Base-by-base conservation (phyloP, 2,113 vertebrate species). In the Cebidichthys violaceus region DNA sequence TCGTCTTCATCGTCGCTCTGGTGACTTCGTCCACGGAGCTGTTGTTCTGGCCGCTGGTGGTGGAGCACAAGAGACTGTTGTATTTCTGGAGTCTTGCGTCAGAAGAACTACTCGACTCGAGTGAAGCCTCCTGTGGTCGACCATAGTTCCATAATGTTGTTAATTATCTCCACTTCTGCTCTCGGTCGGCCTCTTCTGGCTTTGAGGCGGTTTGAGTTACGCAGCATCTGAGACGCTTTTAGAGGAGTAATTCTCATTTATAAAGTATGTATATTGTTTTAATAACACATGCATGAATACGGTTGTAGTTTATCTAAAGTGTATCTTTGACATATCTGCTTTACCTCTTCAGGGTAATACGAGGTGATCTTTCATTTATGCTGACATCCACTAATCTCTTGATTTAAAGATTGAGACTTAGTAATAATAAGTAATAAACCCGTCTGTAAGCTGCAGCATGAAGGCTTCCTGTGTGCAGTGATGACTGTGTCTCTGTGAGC, bases 61-160 rank as follows among this genome's bases (percentile, higher is more conserved):
- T 71, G 70, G n/a, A 84, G 57, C 88, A 82, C 82, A 35, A 60
- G 89, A 82, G 88, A 86, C 67, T 29, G 57, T 43, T 70, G 73
- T 83, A 76, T 93, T 92, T 90, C 86, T 87, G 75, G 60, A 86
- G 86, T 84, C 78, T 92, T 91, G 81, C 92, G 82, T 93, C 91
- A 93, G 88, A 85, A 57, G 81, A 78, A 83, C 85, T 11, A 73
- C 71, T 50, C 73, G 74, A 55, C 50, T 66, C 59, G 50, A 70
- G 45, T 59, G 55, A 50, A 83, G 75, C 52, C 62, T 73, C 59
- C n/a, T 76, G 66, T 41, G 66, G 70, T 50, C 62, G 57, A 70
- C 15, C 27, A 65, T 11, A 39, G 13, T 9, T n/a, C 68, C 75
- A 67, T 35, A 33, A 24, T 35, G 45, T 45, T 55, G 50, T 54